phyloP scores from a whole-genome alignment of 2,113 vertebrate genomes.

The Monarcha castaneiventris region DNA sequence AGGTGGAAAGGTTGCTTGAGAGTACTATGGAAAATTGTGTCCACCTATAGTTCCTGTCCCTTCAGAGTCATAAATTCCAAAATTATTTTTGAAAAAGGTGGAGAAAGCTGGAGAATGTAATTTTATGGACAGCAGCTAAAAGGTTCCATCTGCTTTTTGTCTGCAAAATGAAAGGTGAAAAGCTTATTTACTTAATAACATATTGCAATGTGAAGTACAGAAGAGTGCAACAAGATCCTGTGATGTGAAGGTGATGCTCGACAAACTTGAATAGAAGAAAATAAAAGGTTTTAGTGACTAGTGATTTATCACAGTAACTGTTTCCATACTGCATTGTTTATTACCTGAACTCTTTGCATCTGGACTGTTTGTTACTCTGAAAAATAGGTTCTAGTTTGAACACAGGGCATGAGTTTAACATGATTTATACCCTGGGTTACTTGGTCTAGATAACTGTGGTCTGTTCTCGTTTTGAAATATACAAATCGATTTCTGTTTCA shows the following conservation, averaged over 20 bases:
- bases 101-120: neutral
- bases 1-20: neutral
- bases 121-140: neutral
- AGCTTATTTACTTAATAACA: neutral
- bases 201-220: neutral
- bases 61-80: neutral
- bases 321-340: neutral
- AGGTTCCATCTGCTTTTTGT: neutral
- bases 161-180: neutral
- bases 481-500: neutral
- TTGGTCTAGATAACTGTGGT: neutral
- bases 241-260: neutral
- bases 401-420: neutral
- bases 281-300: neutral
- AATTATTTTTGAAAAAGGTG: neutral
- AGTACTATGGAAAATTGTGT: neutral
- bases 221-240: neutral
- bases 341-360: neutral
- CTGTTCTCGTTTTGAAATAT: neutral
- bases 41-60: neutral
- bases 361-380: neutral
- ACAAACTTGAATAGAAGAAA: neutral
- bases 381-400: neutral
- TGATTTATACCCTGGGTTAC: neutral
- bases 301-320: neutral